A percentile compares a stretch with the other conserved stretches of the same genome.
Evolutionary conservation across 2,888 invertebrate genomes (phyloP).

Genomic region (Dinocampus coccinellae): DNA sequence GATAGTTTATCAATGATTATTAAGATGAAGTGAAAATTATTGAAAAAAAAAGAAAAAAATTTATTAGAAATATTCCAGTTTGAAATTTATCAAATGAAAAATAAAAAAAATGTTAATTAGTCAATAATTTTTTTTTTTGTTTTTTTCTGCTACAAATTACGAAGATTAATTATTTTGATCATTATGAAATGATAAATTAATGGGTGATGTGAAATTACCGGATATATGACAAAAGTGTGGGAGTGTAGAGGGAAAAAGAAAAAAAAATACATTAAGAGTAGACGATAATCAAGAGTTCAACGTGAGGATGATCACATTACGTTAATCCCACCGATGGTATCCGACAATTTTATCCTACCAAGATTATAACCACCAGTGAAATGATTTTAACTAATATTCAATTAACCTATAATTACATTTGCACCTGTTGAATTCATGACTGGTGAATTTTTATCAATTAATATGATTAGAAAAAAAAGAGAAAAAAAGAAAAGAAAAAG

Average conservation of each 20-base stretch:
- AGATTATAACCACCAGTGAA: background rate
- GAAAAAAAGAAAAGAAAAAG: background rate
- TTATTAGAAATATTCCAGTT: no score
- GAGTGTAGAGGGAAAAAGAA: background rate
- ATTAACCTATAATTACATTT: slow-evolving; percentile 21
- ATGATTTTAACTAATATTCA: slow-evolving; percentile 23
- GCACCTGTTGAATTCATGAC: slow-evolving; percentile 17
- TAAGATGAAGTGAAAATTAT: no score
- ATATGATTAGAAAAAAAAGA: background rate
- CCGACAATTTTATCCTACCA: background rate
- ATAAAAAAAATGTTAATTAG: no score
- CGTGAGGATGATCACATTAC: slow-evolving; percentile 12
- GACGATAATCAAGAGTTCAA: background rate
- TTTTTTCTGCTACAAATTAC: no score
- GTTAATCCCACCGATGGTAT: background rate
- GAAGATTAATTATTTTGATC: no score
- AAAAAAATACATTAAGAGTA: background rate
- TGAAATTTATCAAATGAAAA: no score
- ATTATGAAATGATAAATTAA: no score
- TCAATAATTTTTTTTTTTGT: no score
- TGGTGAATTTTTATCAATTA: background rate
- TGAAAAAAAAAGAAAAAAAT: no score
- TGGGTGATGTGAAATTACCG: background rate
- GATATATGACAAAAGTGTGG: background rate
- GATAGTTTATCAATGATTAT: no score